Evolutionary conservation across 2,888 invertebrate species (phyloP), one percentile per base, ranked within the genome.

Genomic region (Agonopterix arenella): DNA sequence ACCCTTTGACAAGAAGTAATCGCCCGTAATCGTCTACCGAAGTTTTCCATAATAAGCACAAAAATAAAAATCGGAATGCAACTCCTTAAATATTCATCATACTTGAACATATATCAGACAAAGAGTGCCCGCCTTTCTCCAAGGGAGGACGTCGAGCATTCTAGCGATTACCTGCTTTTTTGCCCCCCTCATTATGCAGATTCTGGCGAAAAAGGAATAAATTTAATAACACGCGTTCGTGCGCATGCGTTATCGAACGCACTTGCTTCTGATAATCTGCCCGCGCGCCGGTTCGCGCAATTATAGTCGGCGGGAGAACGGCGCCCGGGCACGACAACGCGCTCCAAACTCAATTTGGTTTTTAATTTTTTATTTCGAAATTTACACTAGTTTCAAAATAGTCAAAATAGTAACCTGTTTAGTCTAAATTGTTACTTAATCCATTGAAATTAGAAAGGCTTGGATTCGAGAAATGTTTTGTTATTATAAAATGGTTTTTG

Each of bases 191-290:
- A 88, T 89, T 88, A 89, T 89, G 88, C 81, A 88, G 84, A 89
- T 88, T 88, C 83, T 68, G 84, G 74, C 74, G 83, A 86, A 88
- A 88, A 89, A 88, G 82, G 85, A 86, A 88, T 84, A 85, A 83
- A 86, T 88, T 88, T 88, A 88, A 89, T 88, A 85, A 88, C 77
- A 84, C 73, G 83, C 85, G 77, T 88, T 86, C 86, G 84, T 86
- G 86, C 78, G 78, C 84, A 80, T 80, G 84, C 80, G 84, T 86
- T 89, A 88, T 88, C 88, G 84, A 81, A 83, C 80, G 88, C 88
- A 88, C 86, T 86, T 85, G 86, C 76, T 76, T 74, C 84, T 84
- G 89, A 86, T 88, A 85, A 89, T 89, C 88, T 88, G 85, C 78
- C 73, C 78, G 75, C 68, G 80, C 80, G 80, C 73, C 65, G 70